phyloP scores from a whole-genome alignment of 2,113 vertebrate genomes.

The Pomatorhinus ruficollis region DNA sequence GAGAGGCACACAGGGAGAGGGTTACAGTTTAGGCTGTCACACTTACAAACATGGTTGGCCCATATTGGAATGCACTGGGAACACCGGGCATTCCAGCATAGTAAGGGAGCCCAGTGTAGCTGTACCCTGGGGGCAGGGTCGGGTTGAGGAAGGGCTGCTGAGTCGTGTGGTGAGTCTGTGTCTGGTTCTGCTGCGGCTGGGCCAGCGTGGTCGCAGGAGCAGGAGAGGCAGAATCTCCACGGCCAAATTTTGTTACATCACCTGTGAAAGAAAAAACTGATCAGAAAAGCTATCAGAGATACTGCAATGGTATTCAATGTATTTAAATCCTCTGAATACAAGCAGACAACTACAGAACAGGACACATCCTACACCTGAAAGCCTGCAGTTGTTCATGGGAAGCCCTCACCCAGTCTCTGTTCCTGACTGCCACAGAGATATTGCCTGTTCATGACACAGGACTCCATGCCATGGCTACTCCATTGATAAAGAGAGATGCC shows the following conservation, averaged over 20 bases:
- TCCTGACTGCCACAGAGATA: background rate
- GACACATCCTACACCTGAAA: background rate
- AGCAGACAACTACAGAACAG: background rate
- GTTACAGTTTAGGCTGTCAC: background rate
- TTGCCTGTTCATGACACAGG: background rate
- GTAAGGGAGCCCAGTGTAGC: slow-evolving; percentile 96
- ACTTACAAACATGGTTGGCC: slow-evolving; percentile 92
- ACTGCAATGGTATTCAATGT: background rate
- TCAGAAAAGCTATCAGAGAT: background rate
- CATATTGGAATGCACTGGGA: slow-evolving; percentile 95
- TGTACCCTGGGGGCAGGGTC: slow-evolving; percentile 88
- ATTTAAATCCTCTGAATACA: background rate
- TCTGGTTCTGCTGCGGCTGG: slow-evolving; percentile 85
- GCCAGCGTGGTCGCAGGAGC: slow-evolving; percentile 87
- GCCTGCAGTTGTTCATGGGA: background rate
- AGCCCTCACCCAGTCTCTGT: background rate
- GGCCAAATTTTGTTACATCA: slow-evolving; percentile 93
- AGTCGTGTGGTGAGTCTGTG: slow-evolving; percentile 85
- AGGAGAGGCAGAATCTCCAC: slow-evolving; percentile 91
- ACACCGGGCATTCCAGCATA: slow-evolving; percentile 88
- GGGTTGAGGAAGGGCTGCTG: slow-evolving; percentile 95
- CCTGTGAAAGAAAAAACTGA: slow-evolving; percentile 69
- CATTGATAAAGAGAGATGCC: background rate
- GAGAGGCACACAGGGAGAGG: accelerated
- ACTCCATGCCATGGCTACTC: background rate